A percentile compares a stretch with the other conserved stretches of the same genome.
These are phyloP conservation scores for Trachythela sp. DNA, from an alignment of 64 coral and sea anemone species.

Conservation along the genomic window DNA sequence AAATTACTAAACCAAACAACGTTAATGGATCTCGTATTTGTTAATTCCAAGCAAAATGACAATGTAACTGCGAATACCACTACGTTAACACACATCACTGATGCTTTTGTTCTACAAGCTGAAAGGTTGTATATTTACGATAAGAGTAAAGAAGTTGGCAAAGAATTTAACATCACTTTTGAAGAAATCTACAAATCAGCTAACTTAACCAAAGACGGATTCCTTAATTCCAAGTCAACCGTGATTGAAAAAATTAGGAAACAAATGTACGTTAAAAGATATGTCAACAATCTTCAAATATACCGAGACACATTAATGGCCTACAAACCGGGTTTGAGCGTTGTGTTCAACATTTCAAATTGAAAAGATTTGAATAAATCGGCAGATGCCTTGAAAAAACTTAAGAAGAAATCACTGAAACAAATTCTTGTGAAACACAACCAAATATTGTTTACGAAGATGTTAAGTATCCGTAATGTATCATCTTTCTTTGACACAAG, in stretches of 20 bases:
- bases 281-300: neutral
- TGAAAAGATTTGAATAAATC: neutral
- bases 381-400: neutral
- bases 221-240: neutral
- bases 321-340: neutral
- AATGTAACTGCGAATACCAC: neutral
- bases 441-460: neutral
- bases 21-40: neutral
- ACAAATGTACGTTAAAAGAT: neutral
- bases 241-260: neutral
- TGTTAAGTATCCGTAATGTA: neutral
- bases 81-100: neutral
- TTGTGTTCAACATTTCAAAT: neutral
- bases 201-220: neutral
- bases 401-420: neutral
- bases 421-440: neutral
- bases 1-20: neutral
- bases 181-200: neutral
- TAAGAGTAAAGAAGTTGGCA: neutral
- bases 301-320: conserved; percentile 1
- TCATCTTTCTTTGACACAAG: neutral
- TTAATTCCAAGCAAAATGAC: neutral
- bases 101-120: neutral
- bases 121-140: neutral
- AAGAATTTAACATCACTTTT: conserved; percentile 4